Percentiles rank a stretch among this genome's conserved stretches.
Evolutionary conservation across 1,140 invertebrate genomes (phyloP).

Genomic region (Chironomus tepperi): DNA sequence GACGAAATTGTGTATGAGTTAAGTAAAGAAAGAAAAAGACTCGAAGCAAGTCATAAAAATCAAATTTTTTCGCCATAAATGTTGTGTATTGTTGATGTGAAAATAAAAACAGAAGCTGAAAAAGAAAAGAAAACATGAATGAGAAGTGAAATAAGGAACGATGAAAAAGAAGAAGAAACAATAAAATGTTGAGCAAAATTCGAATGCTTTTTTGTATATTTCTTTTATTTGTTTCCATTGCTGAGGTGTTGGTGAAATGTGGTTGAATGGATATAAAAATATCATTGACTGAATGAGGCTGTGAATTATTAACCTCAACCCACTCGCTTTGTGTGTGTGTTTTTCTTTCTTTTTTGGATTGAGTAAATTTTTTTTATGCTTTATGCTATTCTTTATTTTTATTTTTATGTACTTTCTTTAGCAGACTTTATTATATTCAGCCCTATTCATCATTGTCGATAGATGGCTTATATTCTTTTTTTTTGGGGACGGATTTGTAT

Average conservation of each 20-base stretch:
- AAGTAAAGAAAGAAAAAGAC: neutral
- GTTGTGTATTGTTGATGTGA: slow-evolving; percentile 22
- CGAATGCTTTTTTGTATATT: neutral
- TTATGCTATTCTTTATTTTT: too few relatives aligned
- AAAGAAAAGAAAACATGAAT: neutral
- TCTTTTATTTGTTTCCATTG: neutral
- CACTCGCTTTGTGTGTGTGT: too few relatives aligned
- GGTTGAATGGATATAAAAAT: neutral
- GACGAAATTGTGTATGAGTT: neutral
- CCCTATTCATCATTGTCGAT: too few relatives aligned
- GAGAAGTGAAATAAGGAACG: neutral
- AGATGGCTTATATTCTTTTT: too few relatives aligned
- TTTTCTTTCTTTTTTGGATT: too few relatives aligned
- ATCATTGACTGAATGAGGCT: neutral
- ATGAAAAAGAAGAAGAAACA: neutral
- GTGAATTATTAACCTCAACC: neutral
- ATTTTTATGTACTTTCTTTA: too few relatives aligned
- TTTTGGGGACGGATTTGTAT: too few relatives aligned
- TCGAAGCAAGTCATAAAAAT: slow-evolving; percentile 5
- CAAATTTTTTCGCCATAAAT: slow-evolving; percentile 24
- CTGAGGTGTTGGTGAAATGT: neutral
- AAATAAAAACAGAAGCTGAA: slow-evolving; percentile 6
- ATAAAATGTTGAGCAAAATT: too few relatives aligned
- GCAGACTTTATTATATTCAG: too few relatives aligned
- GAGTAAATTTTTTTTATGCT: too few relatives aligned